phyloP scores from a whole-genome alignment of 2,888 invertebrate genomes.

The Pyrgus malvae region DNA sequence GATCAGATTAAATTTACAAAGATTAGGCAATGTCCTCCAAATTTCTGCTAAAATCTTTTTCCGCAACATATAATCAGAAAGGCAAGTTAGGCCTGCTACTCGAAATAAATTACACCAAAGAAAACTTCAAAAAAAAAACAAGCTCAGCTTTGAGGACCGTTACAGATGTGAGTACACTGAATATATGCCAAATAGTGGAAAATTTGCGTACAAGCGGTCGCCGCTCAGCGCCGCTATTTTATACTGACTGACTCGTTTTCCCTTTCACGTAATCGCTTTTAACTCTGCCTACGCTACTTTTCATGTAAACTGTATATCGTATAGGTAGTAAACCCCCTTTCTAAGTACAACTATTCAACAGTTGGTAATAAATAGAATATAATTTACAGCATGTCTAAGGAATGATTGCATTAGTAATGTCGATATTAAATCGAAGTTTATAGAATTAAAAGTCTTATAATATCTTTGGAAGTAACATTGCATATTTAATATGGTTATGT shows the following conservation, averaged over 20 bases:
- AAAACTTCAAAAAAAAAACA: not conserved
- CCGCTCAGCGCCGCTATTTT: not conserved
- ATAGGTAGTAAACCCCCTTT: not conserved
- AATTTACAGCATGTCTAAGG: no score
- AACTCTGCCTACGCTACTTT: not conserved
- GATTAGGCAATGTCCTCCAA: no score
- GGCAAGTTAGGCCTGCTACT: no score
- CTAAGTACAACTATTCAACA: no score
- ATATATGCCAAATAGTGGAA: constrained; percentile 4
- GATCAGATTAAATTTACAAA: no score
- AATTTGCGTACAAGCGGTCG: not conserved
- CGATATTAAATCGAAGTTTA: no score
- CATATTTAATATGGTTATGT: not conserved
- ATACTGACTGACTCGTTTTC: not conserved
- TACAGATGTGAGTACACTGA: constrained; percentile 1
- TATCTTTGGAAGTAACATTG: not conserved
- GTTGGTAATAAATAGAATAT: no score
- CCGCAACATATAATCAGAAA: no score
- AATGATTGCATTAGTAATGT: no score
- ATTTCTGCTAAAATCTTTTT: no score
- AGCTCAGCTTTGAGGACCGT: constrained; percentile 5
- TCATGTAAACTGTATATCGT: not conserved
- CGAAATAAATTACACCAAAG: not conserved
- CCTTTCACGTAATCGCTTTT: not conserved
- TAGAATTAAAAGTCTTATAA: not conserved